Percentiles rank a stretch among this genome's conserved stretches.
Conservation (phyloP, 2,113 vertebrate species). For the Sylvicapra grimmia region DNA sequence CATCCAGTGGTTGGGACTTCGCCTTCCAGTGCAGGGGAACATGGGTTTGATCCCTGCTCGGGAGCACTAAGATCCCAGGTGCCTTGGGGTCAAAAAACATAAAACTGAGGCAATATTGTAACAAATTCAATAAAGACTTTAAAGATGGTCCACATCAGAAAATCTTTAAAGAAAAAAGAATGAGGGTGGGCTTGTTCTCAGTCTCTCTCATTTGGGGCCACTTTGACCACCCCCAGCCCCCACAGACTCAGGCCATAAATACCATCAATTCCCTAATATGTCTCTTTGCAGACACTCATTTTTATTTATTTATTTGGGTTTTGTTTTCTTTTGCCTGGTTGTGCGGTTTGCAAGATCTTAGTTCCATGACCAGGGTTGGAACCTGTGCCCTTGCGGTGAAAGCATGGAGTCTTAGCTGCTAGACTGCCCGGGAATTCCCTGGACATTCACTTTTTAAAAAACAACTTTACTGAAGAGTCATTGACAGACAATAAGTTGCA, state of each 20-base stretch:
- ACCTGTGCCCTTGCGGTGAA: background rate
- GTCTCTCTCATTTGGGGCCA: accelerated
- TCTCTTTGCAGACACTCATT: background rate
- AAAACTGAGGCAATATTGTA: background rate
- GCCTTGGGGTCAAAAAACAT: background rate
- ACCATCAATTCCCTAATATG: accelerated
- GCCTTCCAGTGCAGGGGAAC: background rate
- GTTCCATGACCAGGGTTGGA: background rate
- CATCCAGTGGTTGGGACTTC: background rate
- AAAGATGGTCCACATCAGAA: background rate
- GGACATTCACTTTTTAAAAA: background rate
- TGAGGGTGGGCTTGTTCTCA: background rate
- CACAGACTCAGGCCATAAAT: background rate
- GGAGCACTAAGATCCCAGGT: background rate
- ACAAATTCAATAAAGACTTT: background rate
- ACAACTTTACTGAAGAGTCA: background rate
- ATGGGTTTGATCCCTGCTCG: background rate
- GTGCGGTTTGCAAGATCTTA: background rate
- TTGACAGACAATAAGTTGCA: accelerated
- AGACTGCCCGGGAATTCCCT: background rate
- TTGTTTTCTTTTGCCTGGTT: background rate
- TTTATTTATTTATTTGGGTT: background rate
- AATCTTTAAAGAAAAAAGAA: background rate
- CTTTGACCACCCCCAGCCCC: too few species aligned
- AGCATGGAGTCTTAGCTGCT: background rate